Evolutionary conservation across 2,797 vertebrate species (phyloP).

Genomic region (Megaceryle alcyon): DNA sequence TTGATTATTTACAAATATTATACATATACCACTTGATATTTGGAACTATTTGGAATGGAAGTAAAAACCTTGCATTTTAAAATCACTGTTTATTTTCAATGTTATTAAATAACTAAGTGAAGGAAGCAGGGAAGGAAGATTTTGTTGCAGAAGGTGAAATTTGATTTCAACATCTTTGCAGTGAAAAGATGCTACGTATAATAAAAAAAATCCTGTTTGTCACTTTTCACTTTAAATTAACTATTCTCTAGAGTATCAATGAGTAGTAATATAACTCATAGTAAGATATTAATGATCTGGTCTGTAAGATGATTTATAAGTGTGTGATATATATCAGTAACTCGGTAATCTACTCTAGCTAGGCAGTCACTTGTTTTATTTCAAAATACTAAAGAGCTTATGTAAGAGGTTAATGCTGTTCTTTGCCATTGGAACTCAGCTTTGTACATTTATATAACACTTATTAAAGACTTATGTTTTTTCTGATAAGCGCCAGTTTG

Average conservation of each 20-base stretch:
- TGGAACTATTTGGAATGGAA: neutral
- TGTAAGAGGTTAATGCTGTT: neutral
- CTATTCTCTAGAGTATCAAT: fast-evolving
- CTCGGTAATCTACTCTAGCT: neutral
- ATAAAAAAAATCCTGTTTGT: neutral
- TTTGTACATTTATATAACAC: neutral
- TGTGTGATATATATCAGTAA: neutral
- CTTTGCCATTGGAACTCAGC: neutral
- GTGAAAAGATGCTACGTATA: neutral
- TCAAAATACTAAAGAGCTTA: neutral
- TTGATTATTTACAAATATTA: neutral
- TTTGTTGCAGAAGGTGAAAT: neutral
- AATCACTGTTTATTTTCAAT: neutral
- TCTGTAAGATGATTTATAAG: neutral
- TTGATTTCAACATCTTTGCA: neutral
- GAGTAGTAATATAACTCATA: neutral
- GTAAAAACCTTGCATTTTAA: neutral
- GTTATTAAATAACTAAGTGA: neutral
- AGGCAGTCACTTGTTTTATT: neutral
- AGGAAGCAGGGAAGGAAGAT: neutral
- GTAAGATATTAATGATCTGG: neutral
- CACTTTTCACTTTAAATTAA: neutral
- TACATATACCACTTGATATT: neutral
- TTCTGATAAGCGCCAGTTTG: neutral
- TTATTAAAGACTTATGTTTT: neutral